phyloP scores from a whole-genome alignment of 2,797 vertebrate species.

The Chromobotia macracanthus region DNA sequence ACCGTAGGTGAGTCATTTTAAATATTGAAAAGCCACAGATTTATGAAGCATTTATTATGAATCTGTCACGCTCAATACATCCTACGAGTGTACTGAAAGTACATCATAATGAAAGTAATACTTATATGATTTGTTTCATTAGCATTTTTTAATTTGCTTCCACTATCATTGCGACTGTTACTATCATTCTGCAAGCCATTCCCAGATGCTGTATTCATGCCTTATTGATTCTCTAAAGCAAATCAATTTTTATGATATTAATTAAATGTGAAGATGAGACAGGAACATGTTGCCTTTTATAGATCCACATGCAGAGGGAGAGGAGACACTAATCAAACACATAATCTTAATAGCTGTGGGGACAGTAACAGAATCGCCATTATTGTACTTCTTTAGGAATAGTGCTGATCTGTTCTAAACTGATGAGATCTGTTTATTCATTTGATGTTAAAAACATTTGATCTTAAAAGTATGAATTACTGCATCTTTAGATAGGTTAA shows the following conservation, averaged over 20 bases:
- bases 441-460: background rate
- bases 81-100: background rate
- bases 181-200: constrained; percentile 27
- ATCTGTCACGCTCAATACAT: background rate
- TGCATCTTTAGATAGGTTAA: background rate
- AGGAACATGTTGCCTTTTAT: constrained; percentile 52
- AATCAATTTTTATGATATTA: constrained; percentile 60
- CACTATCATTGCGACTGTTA: constrained; percentile 33
- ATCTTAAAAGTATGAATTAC: background rate
- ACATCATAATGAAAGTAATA: constrained; percentile 32
- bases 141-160: constrained; percentile 30
- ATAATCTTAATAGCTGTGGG: constrained; percentile 32
- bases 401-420: background rate
- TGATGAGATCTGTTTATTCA: background rate
- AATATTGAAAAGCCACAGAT: background rate
- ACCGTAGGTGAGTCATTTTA: background rate
- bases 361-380: constrained; percentile 26
- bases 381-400: constrained; percentile 15
- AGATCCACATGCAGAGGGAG: constrained; percentile 35
- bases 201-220: constrained; percentile 57
- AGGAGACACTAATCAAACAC: constrained; percentile 36
- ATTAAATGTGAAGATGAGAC: constrained; percentile 52
- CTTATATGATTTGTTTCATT: constrained; percentile 38
- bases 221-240: constrained; percentile 44
- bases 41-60: constrained; percentile 4